Conservation (phyloP, 2,888 invertebrate species). For the Elegia similella region DNA sequence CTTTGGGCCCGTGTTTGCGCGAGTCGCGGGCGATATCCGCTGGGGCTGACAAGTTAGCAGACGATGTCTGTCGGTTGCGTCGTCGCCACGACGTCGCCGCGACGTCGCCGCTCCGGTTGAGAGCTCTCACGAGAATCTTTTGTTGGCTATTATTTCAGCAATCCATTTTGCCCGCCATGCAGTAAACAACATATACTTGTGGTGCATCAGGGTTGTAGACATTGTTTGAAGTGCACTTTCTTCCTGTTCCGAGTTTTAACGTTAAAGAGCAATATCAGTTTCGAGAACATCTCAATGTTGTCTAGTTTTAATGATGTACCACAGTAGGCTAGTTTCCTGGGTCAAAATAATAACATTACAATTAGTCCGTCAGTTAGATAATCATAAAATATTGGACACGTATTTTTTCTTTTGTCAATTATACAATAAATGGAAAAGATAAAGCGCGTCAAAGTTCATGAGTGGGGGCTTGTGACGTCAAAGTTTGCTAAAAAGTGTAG, state of each 20-base stretch:
- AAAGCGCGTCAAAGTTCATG: too few species aligned
- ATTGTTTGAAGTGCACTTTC: conserved; percentile 9
- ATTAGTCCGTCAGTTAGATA: too few species aligned
- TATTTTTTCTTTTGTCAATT: too few species aligned
- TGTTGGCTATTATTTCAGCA: conserved; percentile 15
- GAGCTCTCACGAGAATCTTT: conserved; percentile 14
- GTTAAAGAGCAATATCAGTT: background rate
- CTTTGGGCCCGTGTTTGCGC: conserved; percentile 41
- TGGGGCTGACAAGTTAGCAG: conserved; percentile 41
- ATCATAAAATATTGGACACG: too few species aligned
- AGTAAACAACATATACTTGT: conserved; percentile 6
- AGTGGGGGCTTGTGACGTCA: too few species aligned
- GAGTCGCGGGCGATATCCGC: conserved; percentile 46
- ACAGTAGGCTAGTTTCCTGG: too few species aligned
- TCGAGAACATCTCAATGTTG: too few species aligned
- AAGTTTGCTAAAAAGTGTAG: too few species aligned
- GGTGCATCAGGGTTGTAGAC: conserved; percentile 7
- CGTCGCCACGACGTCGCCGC: background rate
- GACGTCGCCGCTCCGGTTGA: conserved; percentile 10
- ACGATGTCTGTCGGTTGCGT: conserved; percentile 38
- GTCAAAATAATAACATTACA: too few species aligned
- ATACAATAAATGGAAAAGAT: too few species aligned
- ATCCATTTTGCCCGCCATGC: conserved; percentile 9
- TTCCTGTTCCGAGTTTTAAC: background rate
- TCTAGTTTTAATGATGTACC: too few species aligned